Base-by-base conservation (phyloP, 2,113 vertebrate species). In the Hydropotes inermis region DNA sequence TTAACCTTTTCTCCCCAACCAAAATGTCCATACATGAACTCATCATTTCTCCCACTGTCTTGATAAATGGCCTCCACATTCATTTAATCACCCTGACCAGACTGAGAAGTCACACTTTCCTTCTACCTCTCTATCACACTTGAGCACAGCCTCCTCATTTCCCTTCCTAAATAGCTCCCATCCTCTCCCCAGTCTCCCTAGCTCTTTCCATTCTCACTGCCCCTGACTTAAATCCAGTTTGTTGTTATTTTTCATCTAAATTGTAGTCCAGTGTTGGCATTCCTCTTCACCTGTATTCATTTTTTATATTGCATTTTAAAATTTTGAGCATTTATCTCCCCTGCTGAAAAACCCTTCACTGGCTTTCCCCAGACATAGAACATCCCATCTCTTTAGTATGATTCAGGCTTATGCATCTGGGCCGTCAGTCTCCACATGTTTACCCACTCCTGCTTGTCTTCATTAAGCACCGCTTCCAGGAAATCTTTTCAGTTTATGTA, bases 221-320 rank as follows among this genome's bases (percentile, higher is more conserved):
- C 85, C 54, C 52, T 25, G 2, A 83, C 30, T 64, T 88, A n/a
- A 87, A 83, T 90, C 79, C 33, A 58, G 76, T 55, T 78, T 89
- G 10, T 84, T 27, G 16, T 78, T 85, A 81, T 23, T 94, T 81
- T 96, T 93, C 47, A 88, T 88, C 39, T 90, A 47, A 92, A 70
- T n/a, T 74, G 2, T 79, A 79, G 27, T 96, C 50, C 13, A 60
- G 12, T 94, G 83, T 95, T 74, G 30, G 39, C 76, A 8, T 92
- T 82, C 7, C 16, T 50, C 64, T 96, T 54, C 36, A 76, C 47
- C 28, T 43, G n/a, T 58, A 15, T 21, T 67, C 78, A 30, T 61
- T 93, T 94, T 95, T 95, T 43, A 36, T 93, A 70, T 58, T 92
- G 10, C 79, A 50, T 91, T 94, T 87, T 15, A 83, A 92, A 94